Conservation (phyloP, 2,888 invertebrate genomes). For the Argyresthia goedartella region DNA sequence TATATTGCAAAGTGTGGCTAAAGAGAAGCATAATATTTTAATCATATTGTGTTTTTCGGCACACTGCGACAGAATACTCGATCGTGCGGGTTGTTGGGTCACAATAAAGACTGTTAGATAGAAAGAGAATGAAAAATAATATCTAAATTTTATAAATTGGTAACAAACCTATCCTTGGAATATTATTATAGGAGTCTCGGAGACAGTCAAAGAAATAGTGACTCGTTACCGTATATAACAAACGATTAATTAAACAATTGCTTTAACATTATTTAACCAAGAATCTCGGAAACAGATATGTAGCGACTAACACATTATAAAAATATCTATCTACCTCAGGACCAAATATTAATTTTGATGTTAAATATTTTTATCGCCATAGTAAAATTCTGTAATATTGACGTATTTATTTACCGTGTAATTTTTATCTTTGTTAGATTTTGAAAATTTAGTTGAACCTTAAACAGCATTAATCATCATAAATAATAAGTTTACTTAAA, state of each 20-base stretch:
- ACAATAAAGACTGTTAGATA: background rate
- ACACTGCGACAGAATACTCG: too few relatives aligned
- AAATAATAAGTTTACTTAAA: too few relatives aligned
- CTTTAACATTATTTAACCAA: too few relatives aligned
- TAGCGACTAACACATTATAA: too few relatives aligned
- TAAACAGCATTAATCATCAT: too few relatives aligned
- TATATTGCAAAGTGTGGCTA: too few relatives aligned
- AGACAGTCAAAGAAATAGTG: constrained; percentile 4
- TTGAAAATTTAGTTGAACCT: background rate
- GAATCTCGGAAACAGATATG: too few relatives aligned
- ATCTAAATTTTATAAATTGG: background rate
- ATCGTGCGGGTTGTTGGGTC: background rate
- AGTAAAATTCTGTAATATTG: constrained; percentile 8
- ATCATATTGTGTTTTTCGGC: too few relatives aligned
- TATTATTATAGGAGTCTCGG: background rate
- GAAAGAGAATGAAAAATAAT: background rate
- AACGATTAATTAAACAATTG: too few relatives aligned
- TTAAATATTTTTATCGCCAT: constrained; percentile 11
- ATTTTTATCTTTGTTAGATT: background rate
- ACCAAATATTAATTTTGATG: constrained; percentile 34
- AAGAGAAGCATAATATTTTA: too few relatives aligned
- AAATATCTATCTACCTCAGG: constrained; percentile 47
- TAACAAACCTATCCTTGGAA: background rate
- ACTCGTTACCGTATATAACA: constrained; percentile 20
- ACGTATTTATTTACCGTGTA: background rate